A percentile compares a stretch with the other conserved stretches of the same genome.
Evolutionary conservation across 2,888 invertebrate species (phyloP).

Genomic region (Aleiodes leptofemur): DNA sequence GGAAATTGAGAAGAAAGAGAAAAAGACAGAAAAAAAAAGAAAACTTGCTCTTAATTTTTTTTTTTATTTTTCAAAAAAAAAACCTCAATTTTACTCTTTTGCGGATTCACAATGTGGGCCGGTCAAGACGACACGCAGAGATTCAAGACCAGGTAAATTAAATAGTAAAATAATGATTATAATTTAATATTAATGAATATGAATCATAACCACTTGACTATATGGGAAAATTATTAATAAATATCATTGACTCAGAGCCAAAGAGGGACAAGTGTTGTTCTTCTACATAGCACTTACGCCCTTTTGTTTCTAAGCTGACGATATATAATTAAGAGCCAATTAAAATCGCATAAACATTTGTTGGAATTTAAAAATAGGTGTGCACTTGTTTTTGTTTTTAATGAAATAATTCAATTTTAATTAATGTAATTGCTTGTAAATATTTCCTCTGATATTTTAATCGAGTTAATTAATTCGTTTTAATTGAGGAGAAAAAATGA

Average conservation of each 20-base stretch:
- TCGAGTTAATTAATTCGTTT: slow-evolving; percentile 12
- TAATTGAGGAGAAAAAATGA: not conserved
- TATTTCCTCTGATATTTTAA: not conserved
- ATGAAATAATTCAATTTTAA: slow-evolving; percentile 14
- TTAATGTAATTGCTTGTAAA: not conserved
- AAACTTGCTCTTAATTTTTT: not conserved
- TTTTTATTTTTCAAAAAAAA: too few species aligned
- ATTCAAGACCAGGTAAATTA: slow-evolving; percentile 70
- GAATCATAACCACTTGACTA: not conserved
- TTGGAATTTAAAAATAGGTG: not conserved
- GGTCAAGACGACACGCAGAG: slow-evolving; percentile 71
- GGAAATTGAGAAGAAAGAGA: slow-evolving; percentile 4
- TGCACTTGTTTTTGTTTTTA: not conserved
- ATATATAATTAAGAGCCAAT: not conserved
- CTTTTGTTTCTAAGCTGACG: too few species aligned
- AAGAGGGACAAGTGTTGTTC: too few species aligned
- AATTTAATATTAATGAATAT: not conserved
- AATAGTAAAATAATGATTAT: slow-evolving; percentile 1
- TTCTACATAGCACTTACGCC: too few species aligned
- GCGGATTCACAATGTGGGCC: slow-evolving; percentile 66
- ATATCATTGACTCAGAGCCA: too few species aligned
- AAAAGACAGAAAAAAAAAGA: not conserved
- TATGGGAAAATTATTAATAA: too few species aligned
- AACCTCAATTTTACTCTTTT: not conserved
- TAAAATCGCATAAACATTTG: slow-evolving; percentile 10